A percentile compares a stretch with the other conserved stretches of the same genome.
These are phyloP conservation scores for Tenodera sinensis DNA, from an alignment of 2,888 invertebrate species.

Conservation along the genomic window DNA sequence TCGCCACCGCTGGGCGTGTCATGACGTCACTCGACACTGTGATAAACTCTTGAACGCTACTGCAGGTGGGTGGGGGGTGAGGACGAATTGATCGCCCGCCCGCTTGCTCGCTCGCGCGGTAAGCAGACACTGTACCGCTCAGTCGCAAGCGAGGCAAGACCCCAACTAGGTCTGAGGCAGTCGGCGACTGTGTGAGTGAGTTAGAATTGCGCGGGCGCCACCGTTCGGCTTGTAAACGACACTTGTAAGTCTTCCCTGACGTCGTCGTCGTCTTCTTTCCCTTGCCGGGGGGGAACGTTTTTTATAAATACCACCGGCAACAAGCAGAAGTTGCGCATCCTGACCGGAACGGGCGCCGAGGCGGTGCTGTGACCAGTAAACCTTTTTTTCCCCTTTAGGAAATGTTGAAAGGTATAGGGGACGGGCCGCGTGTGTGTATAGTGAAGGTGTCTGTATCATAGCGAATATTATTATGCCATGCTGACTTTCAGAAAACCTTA, in stretches of 20 bases:
- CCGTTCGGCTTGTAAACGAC: background rate
- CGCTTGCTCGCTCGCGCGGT: too few species aligned
- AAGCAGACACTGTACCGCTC: background rate
- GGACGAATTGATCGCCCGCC: background rate
- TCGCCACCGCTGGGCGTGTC: background rate
- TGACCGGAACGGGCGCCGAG: background rate
- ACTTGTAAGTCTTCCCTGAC: background rate
- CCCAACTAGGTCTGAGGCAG: background rate
- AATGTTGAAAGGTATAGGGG: background rate
- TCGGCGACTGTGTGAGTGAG: background rate
- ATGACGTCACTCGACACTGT: background rate
- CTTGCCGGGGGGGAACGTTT: background rate
- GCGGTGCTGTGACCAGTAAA: background rate
- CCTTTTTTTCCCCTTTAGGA: background rate
- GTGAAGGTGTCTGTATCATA: background rate
- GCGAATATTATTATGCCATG: background rate
- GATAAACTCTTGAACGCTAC: background rate
- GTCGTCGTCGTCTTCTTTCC: background rate
- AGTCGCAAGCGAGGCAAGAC: background rate
- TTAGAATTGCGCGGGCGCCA: background rate
- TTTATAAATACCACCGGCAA: background rate
- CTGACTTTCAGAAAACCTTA: background rate
- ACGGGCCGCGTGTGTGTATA: background rate
- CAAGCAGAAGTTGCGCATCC: background rate
- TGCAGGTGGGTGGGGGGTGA: background rate